Evolutionary conservation across 2,113 vertebrate genomes (phyloP).

Genomic region (Pangasianodon hypophthalmus): DNA sequence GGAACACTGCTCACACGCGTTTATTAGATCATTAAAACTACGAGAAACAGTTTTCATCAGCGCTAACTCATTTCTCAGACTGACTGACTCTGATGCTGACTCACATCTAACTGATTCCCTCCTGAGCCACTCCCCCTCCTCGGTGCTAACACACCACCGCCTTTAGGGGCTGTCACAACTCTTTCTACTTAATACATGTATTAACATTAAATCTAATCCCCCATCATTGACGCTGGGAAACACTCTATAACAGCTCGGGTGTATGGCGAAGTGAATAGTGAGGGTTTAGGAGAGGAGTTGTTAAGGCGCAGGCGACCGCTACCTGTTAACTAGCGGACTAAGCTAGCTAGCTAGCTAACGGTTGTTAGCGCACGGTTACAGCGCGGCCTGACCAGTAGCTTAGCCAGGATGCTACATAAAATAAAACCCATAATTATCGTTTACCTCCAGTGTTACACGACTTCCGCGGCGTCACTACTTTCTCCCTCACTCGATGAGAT

Average conservation of each 20-base stretch:
- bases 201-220: not conserved
- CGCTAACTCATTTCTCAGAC: not conserved
- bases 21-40: not conserved
- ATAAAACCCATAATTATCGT: not conserved
- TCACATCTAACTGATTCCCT: slow-evolving; percentile 14
- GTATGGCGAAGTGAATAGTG: not conserved
- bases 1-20: not conserved
- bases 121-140: slow-evolving; percentile 13
- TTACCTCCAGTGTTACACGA: slow-evolving; percentile 66
- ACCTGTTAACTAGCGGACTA: slow-evolving; percentile 17
- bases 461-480: slow-evolving; percentile 47
- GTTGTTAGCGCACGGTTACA: not conserved
- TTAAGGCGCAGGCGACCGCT: not conserved
- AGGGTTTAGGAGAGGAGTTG: not conserved
- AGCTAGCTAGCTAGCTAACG: not conserved
- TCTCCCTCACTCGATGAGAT: slow-evolving; percentile 54
- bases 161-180: not conserved
- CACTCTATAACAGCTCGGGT: not conserved
- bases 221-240: not conserved
- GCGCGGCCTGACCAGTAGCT: slow-evolving; percentile 28
- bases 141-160: not conserved
- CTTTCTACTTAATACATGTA: not conserved
- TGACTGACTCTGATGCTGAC: slow-evolving; percentile 19
- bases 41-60: not conserved
- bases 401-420: not conserved